Base-by-base conservation (phyloP, 2,888 invertebrate genomes). In the Archips xylosteana region DNA sequence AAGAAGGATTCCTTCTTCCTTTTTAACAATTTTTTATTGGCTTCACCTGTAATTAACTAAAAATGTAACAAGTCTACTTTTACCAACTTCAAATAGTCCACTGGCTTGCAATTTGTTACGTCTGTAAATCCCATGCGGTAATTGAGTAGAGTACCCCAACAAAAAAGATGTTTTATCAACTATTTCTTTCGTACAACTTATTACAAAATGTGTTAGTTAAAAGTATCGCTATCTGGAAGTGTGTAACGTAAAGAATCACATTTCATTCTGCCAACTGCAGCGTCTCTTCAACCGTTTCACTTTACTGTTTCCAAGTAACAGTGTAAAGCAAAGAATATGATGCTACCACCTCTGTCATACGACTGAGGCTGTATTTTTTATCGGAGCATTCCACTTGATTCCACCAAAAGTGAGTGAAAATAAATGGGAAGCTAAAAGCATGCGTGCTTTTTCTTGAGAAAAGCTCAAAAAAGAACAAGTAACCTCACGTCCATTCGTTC, bases 221-320 rank as follows among this genome's bases (percentile, higher is more conserved):
- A 47, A 15, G 8, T 23, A 54, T 54, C 15, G 23, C 49, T 49
- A n/a, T 49, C 49, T 54, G 8, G n/a, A 49, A 49, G 49, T n/a
- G 6, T 54, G 51, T 32, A 57, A 57, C 32, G 57, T 32, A 10
- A 57, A 57, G 57, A 57, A 57, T 57, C 57, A 5, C 3, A 32
- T 57, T 57, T 32, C 57, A 32, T 57, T 57, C 57, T 57, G 12
- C 32, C 23, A 9, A 57, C 4, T 32, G 54, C 32, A 32, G 2
- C 3, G 32, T 57, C 32, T 57, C 32, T 23, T 2, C 32, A 32
- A 57, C 57, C 23, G 57, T 57, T 32, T 23, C 2, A 15, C 23
- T 54, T 49, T 57, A 57, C 57, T 12, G 57, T 57, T 57, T 57
- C 57, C 12, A 6, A 57, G 32, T 57, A 57, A 8, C 32, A 57